Base-by-base conservation (phyloP, 1,140 invertebrate species). In the Geopemphigus sp. region DNA sequence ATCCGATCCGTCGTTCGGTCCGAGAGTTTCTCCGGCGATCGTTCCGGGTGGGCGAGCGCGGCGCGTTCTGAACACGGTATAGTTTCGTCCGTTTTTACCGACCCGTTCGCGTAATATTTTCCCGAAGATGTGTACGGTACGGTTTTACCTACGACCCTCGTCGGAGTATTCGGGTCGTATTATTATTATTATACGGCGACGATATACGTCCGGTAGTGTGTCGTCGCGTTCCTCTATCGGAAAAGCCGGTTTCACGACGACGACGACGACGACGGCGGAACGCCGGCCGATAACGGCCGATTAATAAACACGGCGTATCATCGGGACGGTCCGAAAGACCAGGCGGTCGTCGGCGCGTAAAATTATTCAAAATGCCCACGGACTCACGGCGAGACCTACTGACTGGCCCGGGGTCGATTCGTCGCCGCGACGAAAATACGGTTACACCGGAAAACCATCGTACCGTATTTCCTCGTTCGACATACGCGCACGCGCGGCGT, bases 401-500 rank as follows among this genome's bases (percentile, higher is more conserved):
- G 14, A 8, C 14, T n/a, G n/a, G n/a, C n/a, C n/a, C n/a, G n/a
- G n/a, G n/a, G n/a, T n/a, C n/a, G n/a, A n/a, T n/a, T n/a, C n/a
- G n/a, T n/a, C 14, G 14, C 47, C 4, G n/a, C 61, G 39, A 76
- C n/a, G 32, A 76, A n/a, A 47, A 78, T 61, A 78, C 74, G 57
- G n/a, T 78, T 78, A 78, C 32, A 78, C 57, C 74, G 74, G 74
- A 78, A 78, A 78, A 78, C 45, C 45, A 61, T 15, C 26, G 57
- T 78, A 50, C 74, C 74, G 57, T 78, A n/a, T 78, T 50, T 78
- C 74, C 74, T 78, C 15, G 39, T 63, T 78, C n/a, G n/a, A n/a
- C n/a, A n/a, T 63, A 61, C 29, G 47, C 39, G 61, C 26, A 50
- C n/a, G 11, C 29, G 45, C 45, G 32, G n/a, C 70, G n/a, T 57